A percentile compares a stretch with the other conserved stretches of the same genome.
phyloP scores from a whole-genome alignment of 2,113 vertebrate genomes.

The Pavo muticus region DNA sequence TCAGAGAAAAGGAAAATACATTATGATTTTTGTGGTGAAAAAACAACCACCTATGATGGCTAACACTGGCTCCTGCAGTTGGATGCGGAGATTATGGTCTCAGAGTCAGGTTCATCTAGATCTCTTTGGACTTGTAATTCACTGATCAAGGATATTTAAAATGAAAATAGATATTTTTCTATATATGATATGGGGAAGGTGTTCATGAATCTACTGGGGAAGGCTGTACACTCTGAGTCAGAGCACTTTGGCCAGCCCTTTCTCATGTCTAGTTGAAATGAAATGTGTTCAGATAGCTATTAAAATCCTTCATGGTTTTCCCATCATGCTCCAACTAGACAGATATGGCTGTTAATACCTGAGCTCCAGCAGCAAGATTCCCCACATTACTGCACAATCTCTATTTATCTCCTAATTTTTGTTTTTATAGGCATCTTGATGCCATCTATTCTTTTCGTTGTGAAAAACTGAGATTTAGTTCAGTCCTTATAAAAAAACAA shows the following conservation, averaged over 20 bases:
- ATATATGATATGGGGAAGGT: background rate
- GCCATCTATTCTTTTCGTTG: background rate
- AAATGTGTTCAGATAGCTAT: slow-evolving; percentile 24
- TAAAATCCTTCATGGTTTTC: slow-evolving; percentile 2
- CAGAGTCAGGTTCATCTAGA: accelerated
- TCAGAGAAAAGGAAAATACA: slow-evolving; percentile 46
- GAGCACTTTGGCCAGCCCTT: slow-evolving; percentile 12
- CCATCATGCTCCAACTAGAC: background rate
- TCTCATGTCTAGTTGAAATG: background rate
- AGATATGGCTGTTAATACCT: slow-evolving; percentile 18
- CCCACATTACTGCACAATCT: background rate
- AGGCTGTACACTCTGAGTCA: background rate
- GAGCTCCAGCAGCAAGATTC: background rate
- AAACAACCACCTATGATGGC: slow-evolving; percentile 19
- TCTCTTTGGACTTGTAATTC: background rate
- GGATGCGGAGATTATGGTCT: background rate
- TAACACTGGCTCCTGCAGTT: slow-evolving; percentile 1
- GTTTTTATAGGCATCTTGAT: background rate
- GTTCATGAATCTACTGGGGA: background rate
- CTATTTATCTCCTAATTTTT: background rate
- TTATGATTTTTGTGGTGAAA: slow-evolving; percentile 34
- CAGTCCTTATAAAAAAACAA: background rate
- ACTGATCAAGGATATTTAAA: background rate
- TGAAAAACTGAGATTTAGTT: background rate
- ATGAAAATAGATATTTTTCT: background rate